A percentile compares a stretch with the other conserved stretches of the same genome.
Conservation (phyloP, 2,113 vertebrate species). For the Nicator chloris region DNA sequence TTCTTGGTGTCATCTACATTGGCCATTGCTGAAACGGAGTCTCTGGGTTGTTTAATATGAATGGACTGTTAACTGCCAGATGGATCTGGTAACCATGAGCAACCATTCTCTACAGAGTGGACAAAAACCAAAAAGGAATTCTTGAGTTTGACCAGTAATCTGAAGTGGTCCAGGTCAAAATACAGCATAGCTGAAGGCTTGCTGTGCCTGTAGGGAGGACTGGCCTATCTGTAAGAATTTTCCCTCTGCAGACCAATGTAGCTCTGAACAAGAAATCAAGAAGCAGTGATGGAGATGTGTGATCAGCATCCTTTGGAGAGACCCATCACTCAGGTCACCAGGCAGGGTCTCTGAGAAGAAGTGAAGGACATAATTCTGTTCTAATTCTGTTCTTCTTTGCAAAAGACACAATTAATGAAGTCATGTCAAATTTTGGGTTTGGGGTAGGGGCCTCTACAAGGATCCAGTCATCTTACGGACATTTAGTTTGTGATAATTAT, state of each 20-base stretch:
- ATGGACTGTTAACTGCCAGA: background rate
- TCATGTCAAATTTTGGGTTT: background rate
- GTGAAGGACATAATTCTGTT: background rate
- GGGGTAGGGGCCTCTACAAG: background rate
- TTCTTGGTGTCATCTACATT: background rate
- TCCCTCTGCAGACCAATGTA: accelerated
- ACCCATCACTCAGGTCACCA: background rate
- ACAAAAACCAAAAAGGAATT: too few relatives aligned
- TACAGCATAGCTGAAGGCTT: background rate
- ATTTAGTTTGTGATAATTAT: background rate
- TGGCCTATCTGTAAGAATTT: background rate
- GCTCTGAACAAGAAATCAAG: background rate
- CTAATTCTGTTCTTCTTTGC: background rate
- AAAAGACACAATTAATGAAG: background rate
- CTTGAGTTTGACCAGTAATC: background rate
- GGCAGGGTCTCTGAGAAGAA: background rate
- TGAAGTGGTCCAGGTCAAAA: background rate
- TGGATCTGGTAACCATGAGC: background rate
- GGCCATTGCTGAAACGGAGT: background rate
- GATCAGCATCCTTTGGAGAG: background rate
- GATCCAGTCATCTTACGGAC: accelerated
- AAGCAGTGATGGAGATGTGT: background rate
- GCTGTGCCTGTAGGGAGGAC: background rate
- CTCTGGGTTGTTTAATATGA: background rate
- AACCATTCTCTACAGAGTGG: background rate